Evolutionary conservation across 2,888 invertebrate species (phyloP).

Genomic region (Coecobrya sp.): DNA sequence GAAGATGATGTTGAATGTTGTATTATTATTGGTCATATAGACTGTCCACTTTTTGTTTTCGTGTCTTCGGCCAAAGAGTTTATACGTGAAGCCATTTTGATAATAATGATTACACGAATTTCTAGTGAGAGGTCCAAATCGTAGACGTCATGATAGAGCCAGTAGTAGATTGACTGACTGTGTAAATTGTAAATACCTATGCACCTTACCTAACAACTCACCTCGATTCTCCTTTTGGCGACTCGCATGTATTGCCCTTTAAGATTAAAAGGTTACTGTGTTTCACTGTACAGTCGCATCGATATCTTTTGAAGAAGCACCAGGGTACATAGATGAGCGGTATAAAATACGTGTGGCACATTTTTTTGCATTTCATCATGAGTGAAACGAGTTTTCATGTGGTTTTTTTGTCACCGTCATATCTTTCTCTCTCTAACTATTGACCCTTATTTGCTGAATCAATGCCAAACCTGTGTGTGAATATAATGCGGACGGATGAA

Average conservation of each 20-base stretch:
- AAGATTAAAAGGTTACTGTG: slow-evolving; percentile 70
- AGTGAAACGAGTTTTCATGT: slow-evolving; percentile 68
- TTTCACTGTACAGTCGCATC: slow-evolving; percentile 23
- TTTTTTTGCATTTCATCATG: slow-evolving; percentile 56
- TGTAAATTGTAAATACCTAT: neutral
- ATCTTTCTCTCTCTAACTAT: slow-evolving; percentile 23
- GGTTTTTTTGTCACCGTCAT: slow-evolving; percentile 64
- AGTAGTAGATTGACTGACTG: slow-evolving; percentile 23
- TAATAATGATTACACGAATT: slow-evolving; percentile 47
- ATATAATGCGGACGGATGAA: neutral
- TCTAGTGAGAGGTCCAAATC: slow-evolving; percentile 38
- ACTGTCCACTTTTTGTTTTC: slow-evolving; percentile 31
- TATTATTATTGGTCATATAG: slow-evolving; percentile 45
- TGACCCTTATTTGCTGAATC: slow-evolving; percentile 68
- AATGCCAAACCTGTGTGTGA: slow-evolving; percentile 53
- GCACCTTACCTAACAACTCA: slow-evolving; percentile 47
- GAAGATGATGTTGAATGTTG: slow-evolving; percentile 40
- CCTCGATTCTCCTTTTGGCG: slow-evolving; percentile 48
- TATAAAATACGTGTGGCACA: slow-evolving; percentile 49
- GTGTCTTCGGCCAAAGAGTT: slow-evolving; percentile 16
- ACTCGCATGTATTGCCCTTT: slow-evolving; percentile 42
- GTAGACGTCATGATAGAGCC: slow-evolving; percentile 34
- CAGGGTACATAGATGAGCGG: neutral
- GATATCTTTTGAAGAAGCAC: slow-evolving; percentile 16
- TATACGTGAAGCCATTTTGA: slow-evolving; percentile 43